Percentiles rank a stretch among this genome's conserved stretches.
phyloP scores from a whole-genome alignment of 2,797 vertebrate genomes.

The Sandelia bainsii region DNA sequence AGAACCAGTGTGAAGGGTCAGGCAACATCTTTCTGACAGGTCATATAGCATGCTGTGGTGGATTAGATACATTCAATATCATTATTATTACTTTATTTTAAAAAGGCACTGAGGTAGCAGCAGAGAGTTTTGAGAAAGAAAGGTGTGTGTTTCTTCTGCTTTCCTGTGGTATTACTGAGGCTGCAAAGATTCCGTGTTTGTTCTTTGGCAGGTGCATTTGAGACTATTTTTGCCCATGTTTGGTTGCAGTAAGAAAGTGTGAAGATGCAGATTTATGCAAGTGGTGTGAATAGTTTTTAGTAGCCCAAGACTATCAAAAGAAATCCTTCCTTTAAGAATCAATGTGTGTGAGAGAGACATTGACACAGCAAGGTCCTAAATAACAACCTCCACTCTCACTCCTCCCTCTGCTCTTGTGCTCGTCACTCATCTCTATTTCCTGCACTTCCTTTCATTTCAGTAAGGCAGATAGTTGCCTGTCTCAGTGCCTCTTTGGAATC shows the following conservation, averaged over 20 bases:
- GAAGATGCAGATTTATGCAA: conserved; percentile 6
- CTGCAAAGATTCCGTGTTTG: conserved; percentile 22
- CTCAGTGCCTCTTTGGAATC: conserved; percentile 53
- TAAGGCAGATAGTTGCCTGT: conserved; percentile 55
- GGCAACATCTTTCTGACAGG: conserved; percentile 31
- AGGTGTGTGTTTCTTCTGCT: conserved; percentile 25
- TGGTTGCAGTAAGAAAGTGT: conserved; percentile 9
- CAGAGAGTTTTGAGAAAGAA: neutral
- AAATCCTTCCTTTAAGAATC: conserved; percentile 24
- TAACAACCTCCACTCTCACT: conserved; percentile 35
- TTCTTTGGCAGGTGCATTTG: conserved; percentile 18
- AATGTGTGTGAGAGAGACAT: conserved; percentile 25
- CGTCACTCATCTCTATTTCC: conserved; percentile 59
- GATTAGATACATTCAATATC: conserved; percentile 34
- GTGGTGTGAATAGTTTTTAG: conserved; percentile 15
- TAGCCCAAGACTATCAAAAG: neutral
- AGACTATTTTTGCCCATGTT: conserved; percentile 11
- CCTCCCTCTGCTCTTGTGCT: conserved; percentile 34
- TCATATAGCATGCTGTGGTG: conserved; percentile 20
- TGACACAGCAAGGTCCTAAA: conserved; percentile 59
- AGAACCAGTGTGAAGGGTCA: conserved; percentile 45
- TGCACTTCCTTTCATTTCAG: conserved; percentile 61
- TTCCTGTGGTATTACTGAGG: conserved; percentile 23
- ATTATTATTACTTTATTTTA: conserved; percentile 28
- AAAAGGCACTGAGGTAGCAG: conserved; percentile 21